Conservation (phyloP, 2,888 invertebrate species). For the Xestia c-nigrum region DNA sequence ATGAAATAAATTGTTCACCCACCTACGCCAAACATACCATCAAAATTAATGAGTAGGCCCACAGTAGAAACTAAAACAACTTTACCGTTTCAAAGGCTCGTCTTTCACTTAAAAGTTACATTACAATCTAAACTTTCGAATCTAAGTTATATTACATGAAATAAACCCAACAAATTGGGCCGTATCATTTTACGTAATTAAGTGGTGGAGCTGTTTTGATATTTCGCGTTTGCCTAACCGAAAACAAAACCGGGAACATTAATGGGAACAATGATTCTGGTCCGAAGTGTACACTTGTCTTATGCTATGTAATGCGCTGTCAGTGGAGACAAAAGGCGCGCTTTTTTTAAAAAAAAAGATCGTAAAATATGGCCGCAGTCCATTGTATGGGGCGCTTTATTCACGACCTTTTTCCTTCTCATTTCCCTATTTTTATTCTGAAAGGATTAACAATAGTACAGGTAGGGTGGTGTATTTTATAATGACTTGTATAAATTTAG, state of each 20-base stretch:
- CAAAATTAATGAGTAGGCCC: constrained; percentile 38
- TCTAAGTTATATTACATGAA: constrained; percentile 48
- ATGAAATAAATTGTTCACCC: not conserved
- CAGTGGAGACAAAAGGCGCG: constrained; percentile 83
- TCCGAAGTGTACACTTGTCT: constrained; percentile 85
- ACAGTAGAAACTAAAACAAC: constrained; percentile 44
- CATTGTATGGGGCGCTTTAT: constrained; percentile 83
- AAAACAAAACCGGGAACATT: constrained; percentile 76
- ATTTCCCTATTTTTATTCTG: constrained; percentile 87
- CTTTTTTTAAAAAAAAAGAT: constrained; percentile 80
- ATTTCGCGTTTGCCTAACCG: constrained; percentile 63
- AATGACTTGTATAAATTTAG: constrained; percentile 77
- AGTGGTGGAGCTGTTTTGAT: constrained; percentile 57
- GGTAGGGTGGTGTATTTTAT: constrained; percentile 77
- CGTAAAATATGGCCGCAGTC: constrained; percentile 85
- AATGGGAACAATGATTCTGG: constrained; percentile 80
- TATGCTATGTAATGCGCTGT: constrained; percentile 86
- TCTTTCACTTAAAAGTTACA: constrained; percentile 62
- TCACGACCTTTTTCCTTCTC: constrained; percentile 85
- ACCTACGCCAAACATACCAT: constrained; percentile 1
- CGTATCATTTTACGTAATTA: constrained; percentile 60
- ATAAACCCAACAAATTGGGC: constrained; percentile 50
- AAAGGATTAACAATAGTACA: constrained; percentile 88
- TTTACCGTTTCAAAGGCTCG: constrained; percentile 45
- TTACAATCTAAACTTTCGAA: constrained; percentile 57